Conservation (phyloP, 2,797 vertebrate genomes). For the Agapornis canus region DNA sequence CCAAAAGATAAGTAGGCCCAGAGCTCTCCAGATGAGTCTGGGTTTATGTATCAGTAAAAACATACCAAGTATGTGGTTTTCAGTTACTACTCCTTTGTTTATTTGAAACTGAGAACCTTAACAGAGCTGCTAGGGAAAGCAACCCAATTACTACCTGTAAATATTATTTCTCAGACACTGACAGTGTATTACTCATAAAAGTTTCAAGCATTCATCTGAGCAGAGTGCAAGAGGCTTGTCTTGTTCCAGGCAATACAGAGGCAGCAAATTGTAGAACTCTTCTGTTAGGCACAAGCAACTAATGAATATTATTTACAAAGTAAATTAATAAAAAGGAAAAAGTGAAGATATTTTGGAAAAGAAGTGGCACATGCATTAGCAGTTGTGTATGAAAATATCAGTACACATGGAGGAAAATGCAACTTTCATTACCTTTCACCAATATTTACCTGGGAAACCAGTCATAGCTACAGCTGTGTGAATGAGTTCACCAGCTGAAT, state of each 20-base stretch:
- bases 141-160: background rate
- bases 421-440: background rate
- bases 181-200: background rate
- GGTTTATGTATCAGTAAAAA: background rate
- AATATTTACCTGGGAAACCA: background rate
- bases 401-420: background rate
- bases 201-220: background rate
- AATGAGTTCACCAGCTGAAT: conserved; percentile 14
- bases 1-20: background rate
- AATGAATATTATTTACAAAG: background rate
- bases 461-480: background rate
- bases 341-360: background rate
- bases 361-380: background rate
- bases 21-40: background rate
- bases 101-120: background rate
- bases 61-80: background rate
- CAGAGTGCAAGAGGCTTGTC: background rate
- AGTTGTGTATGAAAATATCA: background rate
- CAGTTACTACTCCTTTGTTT: background rate
- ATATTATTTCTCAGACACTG: background rate
- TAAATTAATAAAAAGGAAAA: background rate
- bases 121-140: background rate
- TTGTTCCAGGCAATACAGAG: conserved; percentile 53
- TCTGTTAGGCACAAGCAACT: conserved; percentile 22
- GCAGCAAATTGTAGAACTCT: conserved; percentile 64